Evolutionary conservation across 2,888 invertebrate genomes (phyloP), one percentile per base, ranked within the genome.

Genomic region (Glaucopsyche alexis): DNA sequence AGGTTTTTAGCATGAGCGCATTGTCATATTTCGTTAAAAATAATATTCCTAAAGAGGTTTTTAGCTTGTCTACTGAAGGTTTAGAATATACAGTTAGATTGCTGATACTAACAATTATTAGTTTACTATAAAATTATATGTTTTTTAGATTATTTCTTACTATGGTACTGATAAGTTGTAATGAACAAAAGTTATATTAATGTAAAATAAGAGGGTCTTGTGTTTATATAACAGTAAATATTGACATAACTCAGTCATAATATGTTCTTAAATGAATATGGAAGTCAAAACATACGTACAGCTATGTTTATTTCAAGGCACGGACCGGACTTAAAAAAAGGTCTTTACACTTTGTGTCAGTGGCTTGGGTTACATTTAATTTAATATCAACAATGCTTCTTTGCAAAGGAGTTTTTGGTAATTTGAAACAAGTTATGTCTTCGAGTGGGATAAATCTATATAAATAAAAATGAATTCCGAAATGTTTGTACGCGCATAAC

Each of bases 261-360:
- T 67, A 67, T 45, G 67, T 60, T 60, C 47, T 47, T 19, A 67
- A 67, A 47, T 66, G 66, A 42, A 66, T 67, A 67, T 45, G 42
- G 47, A 19, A 67, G 67, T 45, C 67, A 67, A 47, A 67, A 67
- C 67, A 67, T 13, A 42, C 67, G 16, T 13, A 42, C 67, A 11
- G 19, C 16, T 29, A 45, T 67, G 67, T 67, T 67, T 67, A 67
- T 67, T 45, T 67, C 45, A 67, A 47, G 47, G 45, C 67, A 67
- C 67, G 67, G 67, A 67, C 67, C 67, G 8, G 42, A 40, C 11
- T 7, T 19, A 16, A 45, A 42, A 42, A 66, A 47, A 67, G 47
- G 45, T 45, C 66, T 66, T 66, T 67, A 67, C 47, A 67, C 66
- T 66, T 67, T 67, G 67, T 67, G 13, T 67, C 67, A 47, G 45